Evolutionary conservation across 2,797 vertebrate genomes (phyloP).

Genomic region (Clarias laeviceps): DNA sequence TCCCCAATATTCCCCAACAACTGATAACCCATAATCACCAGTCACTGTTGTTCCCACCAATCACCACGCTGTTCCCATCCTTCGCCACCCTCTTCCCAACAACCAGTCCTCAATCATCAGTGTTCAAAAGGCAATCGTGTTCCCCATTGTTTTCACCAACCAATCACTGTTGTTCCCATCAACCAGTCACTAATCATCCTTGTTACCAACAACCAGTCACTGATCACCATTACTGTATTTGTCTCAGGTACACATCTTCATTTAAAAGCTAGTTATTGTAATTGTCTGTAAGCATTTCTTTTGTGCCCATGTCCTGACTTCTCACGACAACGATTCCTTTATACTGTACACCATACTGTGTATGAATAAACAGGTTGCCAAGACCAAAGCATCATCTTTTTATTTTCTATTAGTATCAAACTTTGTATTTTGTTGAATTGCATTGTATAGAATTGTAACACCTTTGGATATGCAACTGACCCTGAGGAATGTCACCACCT

Average conservation of each 20-base stretch:
- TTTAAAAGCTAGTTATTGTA: background rate
- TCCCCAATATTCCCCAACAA: background rate
- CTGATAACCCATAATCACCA: background rate
- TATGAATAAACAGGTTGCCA: background rate
- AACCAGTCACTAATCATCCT: background rate
- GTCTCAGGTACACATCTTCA: no score
- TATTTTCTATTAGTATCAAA: background rate
- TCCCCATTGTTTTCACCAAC: background rate
- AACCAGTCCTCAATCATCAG: background rate
- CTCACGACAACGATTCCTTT: background rate
- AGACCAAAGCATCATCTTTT: background rate
- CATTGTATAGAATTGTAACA: background rate
- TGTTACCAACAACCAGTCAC: no score
- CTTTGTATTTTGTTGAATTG: background rate
- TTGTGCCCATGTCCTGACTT: background rate
- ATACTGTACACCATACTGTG: background rate
- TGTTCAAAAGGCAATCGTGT: background rate
- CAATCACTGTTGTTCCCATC: background rate
- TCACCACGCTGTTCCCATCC: background rate
- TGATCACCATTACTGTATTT: no score
- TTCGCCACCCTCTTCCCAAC: background rate
- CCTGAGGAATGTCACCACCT: background rate
- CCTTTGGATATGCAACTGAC: background rate
- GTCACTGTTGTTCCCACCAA: background rate
- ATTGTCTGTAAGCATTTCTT: background rate